Evolutionary conservation across 2,113 vertebrate species (phyloP), one percentile per base, ranked within the genome.

Genomic region (Bufo gargarizans): DNA sequence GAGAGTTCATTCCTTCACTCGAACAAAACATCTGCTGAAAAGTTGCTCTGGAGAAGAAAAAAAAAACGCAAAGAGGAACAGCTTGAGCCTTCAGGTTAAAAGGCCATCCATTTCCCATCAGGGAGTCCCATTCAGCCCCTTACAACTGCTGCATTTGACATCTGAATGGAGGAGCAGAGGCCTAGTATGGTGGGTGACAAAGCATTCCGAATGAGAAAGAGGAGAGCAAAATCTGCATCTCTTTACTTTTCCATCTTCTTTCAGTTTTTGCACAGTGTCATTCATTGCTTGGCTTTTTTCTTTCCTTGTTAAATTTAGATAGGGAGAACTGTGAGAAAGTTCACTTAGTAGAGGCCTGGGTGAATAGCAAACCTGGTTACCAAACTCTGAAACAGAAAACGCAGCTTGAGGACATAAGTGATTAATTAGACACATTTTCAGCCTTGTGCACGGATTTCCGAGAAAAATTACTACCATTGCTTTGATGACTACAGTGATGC

Each of bases 21-120:
- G 86, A 91, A 90, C 91, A 92, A 90, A 93, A 91, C 92, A 92
- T 92, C 94, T 95, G 93, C 89, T 90, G 87, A 89, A 93, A 93
- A 93, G 88, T 86, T 90, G 88, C 91, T 90, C 90, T 12, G 74
- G 78, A 55, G 63, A 22, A 33, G 33, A 33, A 33, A 83, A 84
- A 59, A 61, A 92, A 92, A 92, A 94, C 90, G 92, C 89, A 91
- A 90, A 93, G 91, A 90, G 84, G 90, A 93, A 92, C 86, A 91
- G 93, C 92, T 92, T 86, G 87, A 93, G 90, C 93, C 93, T 89
- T 92, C 93, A 94, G 94, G 96, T 97, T 96, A 95, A 93, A 93
- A 94, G 96, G 96, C 96, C 96, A 96, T 93, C 65, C 92, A 72
- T 93, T 98, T 98, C 97, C 96, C 97, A 98, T 95, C 94, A 45